Evolutionary conservation across 2,113 vertebrate species (phyloP).

Genomic region (Corvus cornix): DNA sequence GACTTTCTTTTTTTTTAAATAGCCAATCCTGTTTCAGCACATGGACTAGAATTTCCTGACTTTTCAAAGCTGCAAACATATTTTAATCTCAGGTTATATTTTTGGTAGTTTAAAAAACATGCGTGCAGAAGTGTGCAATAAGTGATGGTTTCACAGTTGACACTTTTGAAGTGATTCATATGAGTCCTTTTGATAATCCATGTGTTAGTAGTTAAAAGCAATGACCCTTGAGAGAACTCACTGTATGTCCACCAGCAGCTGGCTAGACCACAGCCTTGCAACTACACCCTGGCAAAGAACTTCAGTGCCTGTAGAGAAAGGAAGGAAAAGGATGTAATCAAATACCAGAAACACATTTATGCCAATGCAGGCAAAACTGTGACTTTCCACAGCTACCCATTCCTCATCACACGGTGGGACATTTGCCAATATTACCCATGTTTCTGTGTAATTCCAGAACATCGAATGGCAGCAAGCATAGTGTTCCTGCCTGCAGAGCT

Average conservation of each 20-base stretch:
- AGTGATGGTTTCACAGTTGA: not conserved
- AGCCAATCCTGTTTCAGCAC: not conserved
- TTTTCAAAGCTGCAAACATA: not conserved
- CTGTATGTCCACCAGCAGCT: not conserved
- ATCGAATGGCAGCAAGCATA: conserved; percentile 1
- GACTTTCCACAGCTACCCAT: not conserved
- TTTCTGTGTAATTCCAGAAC: conserved; percentile 44
- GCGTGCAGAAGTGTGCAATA: not conserved
- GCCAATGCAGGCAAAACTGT: not conserved
- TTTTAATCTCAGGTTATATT: not conserved
- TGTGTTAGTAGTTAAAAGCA: not conserved
- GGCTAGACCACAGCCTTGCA: not conserved
- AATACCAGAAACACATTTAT: not conserved
- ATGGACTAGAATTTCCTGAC: not conserved
- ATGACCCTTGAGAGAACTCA: not conserved
- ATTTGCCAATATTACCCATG: not conserved
- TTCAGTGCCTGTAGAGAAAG: not conserved
- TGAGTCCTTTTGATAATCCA: not conserved
- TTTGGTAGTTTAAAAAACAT: not conserved
- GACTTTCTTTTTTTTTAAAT: not conserved
- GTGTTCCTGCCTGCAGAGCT: conserved; percentile 39
- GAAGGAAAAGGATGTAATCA: not conserved
- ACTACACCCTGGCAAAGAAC: not conserved
- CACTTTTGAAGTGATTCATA: not conserved
- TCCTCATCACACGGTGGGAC: not conserved